Base-by-base conservation (phyloP, 2,113 vertebrate genomes). In the Ptilorrhoa leucosticta region DNA sequence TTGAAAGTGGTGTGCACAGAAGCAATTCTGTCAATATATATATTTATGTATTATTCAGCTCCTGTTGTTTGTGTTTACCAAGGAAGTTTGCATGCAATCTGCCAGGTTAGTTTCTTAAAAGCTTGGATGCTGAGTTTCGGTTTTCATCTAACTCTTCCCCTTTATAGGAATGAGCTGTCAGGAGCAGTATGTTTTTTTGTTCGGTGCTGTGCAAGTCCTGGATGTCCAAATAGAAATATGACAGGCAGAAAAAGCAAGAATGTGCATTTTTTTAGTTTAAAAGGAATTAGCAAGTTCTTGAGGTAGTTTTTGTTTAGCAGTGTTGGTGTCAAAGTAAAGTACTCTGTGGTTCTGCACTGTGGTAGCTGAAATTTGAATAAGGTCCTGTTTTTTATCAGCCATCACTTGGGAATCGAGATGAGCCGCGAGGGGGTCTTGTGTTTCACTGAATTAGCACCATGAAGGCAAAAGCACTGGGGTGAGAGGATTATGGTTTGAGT, bases 11-110 rank as follows among this genome's bases (percentile, higher is more conserved):
- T 79, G 57, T 72, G 61, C 2, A 21, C 61, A 87, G 89, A 44
- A 89, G 78, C 39, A 1, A 16, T 50, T 77, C 91, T 92, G 93
- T 81, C 69, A 75, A 60, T 91, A 79, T 35, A 26, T 87, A 56
- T 93, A 86, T 94, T 73, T 84, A 83, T 92, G 87, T 95, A 94
- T 96, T 96, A 83, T 94, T 94, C 89, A 95, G 80, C 39, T 89
- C 27, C 50, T 50, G 31, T 71, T 83, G 65, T 78, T 90, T 81
- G 83, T 75, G 82, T 83, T 94, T 7, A 7, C 89, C 70, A 47
- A 70, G 80, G 77, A 94, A 84, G 69, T 92, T 94, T 87, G 89
- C 56, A 37, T 84, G 87, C 64, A 48, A 10, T 90, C 80, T 78
- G 71, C 88, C 26, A 64, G 96, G 83, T 93, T 90, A 40, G 70